Evolutionary conservation across 2,888 invertebrate species (phyloP).

Genomic region (Callimorpha dominula): DNA sequence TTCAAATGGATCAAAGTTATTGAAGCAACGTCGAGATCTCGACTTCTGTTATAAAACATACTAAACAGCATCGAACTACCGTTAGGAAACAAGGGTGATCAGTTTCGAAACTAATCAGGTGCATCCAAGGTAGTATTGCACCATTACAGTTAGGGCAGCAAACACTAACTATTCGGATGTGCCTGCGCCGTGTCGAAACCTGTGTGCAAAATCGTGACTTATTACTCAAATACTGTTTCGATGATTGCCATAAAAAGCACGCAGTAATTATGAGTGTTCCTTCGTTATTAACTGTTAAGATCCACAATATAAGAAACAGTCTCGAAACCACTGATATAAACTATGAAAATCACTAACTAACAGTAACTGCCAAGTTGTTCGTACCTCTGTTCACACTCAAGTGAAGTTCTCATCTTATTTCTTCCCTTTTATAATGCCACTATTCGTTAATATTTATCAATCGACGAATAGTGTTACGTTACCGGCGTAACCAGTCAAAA

Average conservation of each 20-base stretch:
- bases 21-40: background rate
- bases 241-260: conserved; percentile 40
- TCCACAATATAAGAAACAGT: background rate
- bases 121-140: conserved; percentile 58
- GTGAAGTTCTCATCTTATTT: too few species aligned
- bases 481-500: too few species aligned
- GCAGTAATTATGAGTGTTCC: conserved; percentile 40
- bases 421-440: too few species aligned
- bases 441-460: too few species aligned
- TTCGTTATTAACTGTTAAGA: conserved; percentile 21
- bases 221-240: conserved; percentile 56
- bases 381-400: too few species aligned
- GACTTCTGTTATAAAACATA: background rate
- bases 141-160: conserved; percentile 57
- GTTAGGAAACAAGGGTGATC: conserved; percentile 37
- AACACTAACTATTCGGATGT: conserved; percentile 62
- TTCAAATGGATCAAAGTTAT: background rate
- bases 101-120: conserved; percentile 44
- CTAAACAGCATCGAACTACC: conserved; percentile 17
- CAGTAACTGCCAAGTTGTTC: too few species aligned
- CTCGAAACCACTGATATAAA: too few species aligned
- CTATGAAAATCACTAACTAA: too few species aligned
- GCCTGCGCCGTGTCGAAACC: conserved; percentile 62
- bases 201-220: conserved; percentile 68
- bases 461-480: too few species aligned